These are phyloP conservation scores for Erebia epiphron DNA, from an alignment of 2,888 invertebrate genomes.

Conservation along the genomic window DNA sequence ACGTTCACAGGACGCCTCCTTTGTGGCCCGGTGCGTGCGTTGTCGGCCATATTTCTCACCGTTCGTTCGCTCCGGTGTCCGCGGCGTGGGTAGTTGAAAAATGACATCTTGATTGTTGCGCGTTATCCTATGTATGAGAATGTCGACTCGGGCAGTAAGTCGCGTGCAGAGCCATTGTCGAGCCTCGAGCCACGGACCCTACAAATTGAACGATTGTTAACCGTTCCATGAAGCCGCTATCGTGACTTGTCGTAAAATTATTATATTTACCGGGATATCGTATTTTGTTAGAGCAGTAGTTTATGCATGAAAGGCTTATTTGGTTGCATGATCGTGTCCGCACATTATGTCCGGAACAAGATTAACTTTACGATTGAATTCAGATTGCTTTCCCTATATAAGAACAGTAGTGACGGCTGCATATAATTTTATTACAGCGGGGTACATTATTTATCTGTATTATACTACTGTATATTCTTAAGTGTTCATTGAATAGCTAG, in stretches of 20 bases:
- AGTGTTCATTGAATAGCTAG: constrained; percentile 4
- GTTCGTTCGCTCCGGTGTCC: constrained; percentile 61
- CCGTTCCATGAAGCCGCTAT: constrained; percentile 70
- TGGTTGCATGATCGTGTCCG: constrained; percentile 42
- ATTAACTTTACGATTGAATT: constrained; percentile 43
- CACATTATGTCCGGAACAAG: constrained; percentile 39
- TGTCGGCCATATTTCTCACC: constrained; percentile 79
- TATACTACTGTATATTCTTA: constrained; percentile 18
- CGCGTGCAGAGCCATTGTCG: constrained; percentile 76
- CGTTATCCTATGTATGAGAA: constrained; percentile 81
- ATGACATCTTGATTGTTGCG: constrained; percentile 83
- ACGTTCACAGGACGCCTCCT: constrained; percentile 72
- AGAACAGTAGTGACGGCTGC: constrained; percentile 31
- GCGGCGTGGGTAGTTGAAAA: constrained; percentile 82
- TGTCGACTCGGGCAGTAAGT: constrained; percentile 64
- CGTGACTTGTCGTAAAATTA: constrained; percentile 75
- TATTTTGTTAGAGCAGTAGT: constrained; percentile 53
- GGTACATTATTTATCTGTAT: constrained; percentile 21
- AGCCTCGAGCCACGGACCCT: constrained; percentile 62
- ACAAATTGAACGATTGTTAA: constrained; percentile 83
- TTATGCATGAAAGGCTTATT: constrained; percentile 42
- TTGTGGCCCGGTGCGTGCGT: constrained; percentile 71
- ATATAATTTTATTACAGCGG: constrained; percentile 27
- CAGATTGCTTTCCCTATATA: constrained; percentile 37
- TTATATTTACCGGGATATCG: constrained; percentile 65